Base-by-base conservation (phyloP, 2,888 invertebrate genomes). In the Gasteruption jaculator region DNA sequence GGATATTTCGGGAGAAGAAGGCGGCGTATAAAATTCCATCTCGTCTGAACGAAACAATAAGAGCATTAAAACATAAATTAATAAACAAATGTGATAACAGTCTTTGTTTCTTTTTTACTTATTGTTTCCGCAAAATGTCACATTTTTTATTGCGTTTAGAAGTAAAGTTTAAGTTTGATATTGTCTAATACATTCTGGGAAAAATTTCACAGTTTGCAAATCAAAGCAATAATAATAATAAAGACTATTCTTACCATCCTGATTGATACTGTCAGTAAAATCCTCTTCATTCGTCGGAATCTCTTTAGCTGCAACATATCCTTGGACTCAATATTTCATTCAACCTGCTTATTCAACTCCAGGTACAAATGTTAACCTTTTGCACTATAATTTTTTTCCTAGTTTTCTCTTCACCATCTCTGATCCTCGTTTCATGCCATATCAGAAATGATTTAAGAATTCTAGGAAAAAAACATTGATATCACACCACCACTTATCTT, bases 21-120 rank as follows among this genome's bases (percentile, higher is more conserved):
- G 81, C 3, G 88, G 86, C 0, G 88, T 87, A 41, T 71, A 73
- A 66, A 78, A 87, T 32, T 75, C 74, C 2, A 74, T 71, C 4
- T 61, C 56, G 38, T 60, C 62, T 56, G 29, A 30, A 34, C 48
- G 40, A 44, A 45, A 36, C 31, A 35, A 12, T 34, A 22, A 39
- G 24, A 7, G 16, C 15, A 12, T 40, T 29, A 19, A 29, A 27
- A 35, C 21, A n/a, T n/a, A n/a, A 31, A 24, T 24, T 40, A n/a
- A 18, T 43, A 21, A 34, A 38, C 7, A 6, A 20, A 12, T 33
- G n/a, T 33, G 25, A 33, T 20, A 6, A n/a, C n/a, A 8, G 14
- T 18, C 33, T 15, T 34, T 24, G 2, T n/a, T 19, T 41, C 27
- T 26, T n/a, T n/a, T n/a, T n/a, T n/a, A n/a, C n/a, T n/a, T n/a